phyloP scores from a whole-genome alignment of 2,113 vertebrate species.

The Myiagra hebetior region DNA sequence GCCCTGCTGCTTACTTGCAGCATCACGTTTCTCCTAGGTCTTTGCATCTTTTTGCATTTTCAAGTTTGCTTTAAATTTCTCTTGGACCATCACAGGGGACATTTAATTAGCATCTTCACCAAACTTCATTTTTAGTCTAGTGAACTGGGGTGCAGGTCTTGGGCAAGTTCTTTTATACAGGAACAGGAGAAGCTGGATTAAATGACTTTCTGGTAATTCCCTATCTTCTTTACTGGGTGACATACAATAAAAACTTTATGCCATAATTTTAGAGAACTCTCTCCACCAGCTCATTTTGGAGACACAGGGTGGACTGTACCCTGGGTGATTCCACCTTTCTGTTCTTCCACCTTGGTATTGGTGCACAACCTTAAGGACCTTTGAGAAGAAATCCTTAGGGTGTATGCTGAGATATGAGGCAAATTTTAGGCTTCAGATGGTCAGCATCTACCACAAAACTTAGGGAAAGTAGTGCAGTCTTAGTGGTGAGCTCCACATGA shows the following conservation, averaged over 20 bases:
- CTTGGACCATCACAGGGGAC: not conserved
- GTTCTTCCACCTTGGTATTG: not conserved
- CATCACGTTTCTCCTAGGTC: not conserved
- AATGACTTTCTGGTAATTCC: not conserved
- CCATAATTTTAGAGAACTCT: not conserved
- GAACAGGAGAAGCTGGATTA: not conserved
- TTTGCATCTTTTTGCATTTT: not conserved
- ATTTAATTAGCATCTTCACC: not conserved
- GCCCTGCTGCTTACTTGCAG: not conserved
- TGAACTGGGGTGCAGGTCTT: not conserved
- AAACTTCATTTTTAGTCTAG: not conserved
- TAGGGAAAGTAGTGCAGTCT: not conserved
- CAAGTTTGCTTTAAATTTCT: not conserved
- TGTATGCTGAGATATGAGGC: not conserved
- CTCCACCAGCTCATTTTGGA: not conserved
- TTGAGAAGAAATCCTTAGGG: not conserved
- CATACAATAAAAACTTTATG: not conserved
- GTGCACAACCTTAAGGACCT: not conserved
- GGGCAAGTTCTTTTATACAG: not conserved
- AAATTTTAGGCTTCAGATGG: not conserved
- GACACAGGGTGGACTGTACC: fast-evolving
- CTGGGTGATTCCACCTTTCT: not conserved
- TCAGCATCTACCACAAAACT: not conserved
- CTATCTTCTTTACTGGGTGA: not conserved
- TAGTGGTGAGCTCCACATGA: not conserved